Evolutionary conservation across 2,113 vertebrate species (phyloP), one percentile per base, ranked within the genome.

Genomic region (Dromaius novaehollandiae): DNA sequence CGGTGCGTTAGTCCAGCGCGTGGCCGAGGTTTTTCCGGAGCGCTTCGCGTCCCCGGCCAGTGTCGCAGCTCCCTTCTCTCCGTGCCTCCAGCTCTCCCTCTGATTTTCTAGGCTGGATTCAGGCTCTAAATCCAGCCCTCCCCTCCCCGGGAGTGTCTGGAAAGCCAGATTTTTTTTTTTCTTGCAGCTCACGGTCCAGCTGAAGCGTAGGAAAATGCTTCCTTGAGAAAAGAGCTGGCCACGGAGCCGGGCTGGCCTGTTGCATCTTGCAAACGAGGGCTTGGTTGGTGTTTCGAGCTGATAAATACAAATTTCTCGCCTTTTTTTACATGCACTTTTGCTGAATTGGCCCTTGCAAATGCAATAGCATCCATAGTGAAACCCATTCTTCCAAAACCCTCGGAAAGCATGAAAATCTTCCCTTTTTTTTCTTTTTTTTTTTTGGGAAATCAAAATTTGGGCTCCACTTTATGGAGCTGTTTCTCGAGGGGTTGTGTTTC

Each of bases 311-410:
- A 14, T 4, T 19, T 13, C 83, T 53, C 7, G 36, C 42, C 25
- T 65, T 22, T 18, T 46, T 30, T 36, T 16, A 20, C 13, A 28
- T 26, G 79, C 1, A 3, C 42, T 76, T 68, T 53, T 8, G 12
- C 18, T 8, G 3, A 0, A 0, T 13, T 0, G 5, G 6, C 15
- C 60, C 63, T 65, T 86, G 32, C 42, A 42, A 42, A 8, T 38
- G 38, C 38, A 38, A 38, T 38, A 38, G 38, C 38, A 8, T 38
- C 38, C 38, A 8, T 38, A 38, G 38, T 38, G 38, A 38, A 38
- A 8, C 38, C 38, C 38, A 38, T 8, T 38, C 38, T 38, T 38
- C 38, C 38, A 38, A 38, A 38, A 38, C 38, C 38, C 38, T 38
- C 38, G 8, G 38, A 38, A 38, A 38, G 38, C 38, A 38, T 38